These are phyloP conservation scores for Eunapius fragilis DNA, from an alignment of 37 sponge, comb jelly and placozoan genomes.

Conservation along the genomic window DNA sequence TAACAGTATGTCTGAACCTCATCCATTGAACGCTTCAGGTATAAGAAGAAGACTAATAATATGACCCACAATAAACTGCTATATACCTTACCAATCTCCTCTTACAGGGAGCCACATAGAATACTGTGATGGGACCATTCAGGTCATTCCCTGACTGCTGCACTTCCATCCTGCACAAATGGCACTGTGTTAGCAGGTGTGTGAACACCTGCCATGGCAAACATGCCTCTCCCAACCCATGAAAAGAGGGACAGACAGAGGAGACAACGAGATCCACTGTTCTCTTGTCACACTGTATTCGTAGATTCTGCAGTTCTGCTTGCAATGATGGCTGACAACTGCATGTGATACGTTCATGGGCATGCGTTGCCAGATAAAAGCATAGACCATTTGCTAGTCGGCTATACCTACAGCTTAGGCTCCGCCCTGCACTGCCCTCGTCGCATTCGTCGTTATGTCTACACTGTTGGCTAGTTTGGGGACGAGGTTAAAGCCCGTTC, in stretches of 20 bases:
- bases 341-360: background rate
- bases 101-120: constrained; percentile 66
- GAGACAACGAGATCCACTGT: background rate
- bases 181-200: background rate
- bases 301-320: background rate
- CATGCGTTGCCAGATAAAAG: background rate
- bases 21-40: constrained; percentile 51
- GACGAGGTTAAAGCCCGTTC: background rate
- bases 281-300: background rate
- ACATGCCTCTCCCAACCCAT: constrained; percentile 53
- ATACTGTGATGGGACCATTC: constrained; percentile 5
- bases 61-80: background rate
- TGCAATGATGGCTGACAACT: background rate
- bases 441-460: background rate
- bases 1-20: constrained; percentile 56
- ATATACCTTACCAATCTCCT: constrained; percentile 48
- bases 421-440: background rate
- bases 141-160: background rate
- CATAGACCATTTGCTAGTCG: background rate
- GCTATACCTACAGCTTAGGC: background rate
- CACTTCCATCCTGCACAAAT: background rate
- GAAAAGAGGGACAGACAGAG: constrained; percentile 25
- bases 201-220: background rate
- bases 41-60: background rate
- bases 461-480: background rate